A percentile compares a stretch with the other conserved stretches of the same genome.
phyloP scores from a whole-genome alignment of 2,888 invertebrate species.

The Salticus scenicus region DNA sequence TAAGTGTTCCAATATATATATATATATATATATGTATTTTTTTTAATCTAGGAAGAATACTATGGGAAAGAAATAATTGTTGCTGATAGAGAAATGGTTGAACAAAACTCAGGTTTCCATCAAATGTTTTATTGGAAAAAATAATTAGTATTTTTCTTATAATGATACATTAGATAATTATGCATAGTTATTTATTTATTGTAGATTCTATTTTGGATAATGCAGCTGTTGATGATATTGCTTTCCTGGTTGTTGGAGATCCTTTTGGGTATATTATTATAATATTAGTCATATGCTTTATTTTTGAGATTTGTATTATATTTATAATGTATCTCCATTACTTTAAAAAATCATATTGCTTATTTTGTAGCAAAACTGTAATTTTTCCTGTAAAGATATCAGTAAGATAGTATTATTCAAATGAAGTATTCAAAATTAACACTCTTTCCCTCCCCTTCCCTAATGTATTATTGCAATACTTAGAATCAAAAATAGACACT shows the following conservation, averaged over 20 bases:
- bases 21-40: too few relatives aligned
- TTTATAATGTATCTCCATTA: too few relatives aligned
- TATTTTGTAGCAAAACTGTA: background rate
- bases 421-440: too few relatives aligned
- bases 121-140: background rate
- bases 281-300: background rate
- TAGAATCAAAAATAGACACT: too few relatives aligned
- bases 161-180: background rate
- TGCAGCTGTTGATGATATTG: constrained; percentile 85
- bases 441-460: too few relatives aligned
- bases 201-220: constrained; percentile 86
- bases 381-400: too few relatives aligned
- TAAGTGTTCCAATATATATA: too few relatives aligned
- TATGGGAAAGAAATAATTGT: constrained; percentile 88
- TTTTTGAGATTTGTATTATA: too few relatives aligned
- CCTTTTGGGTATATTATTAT: constrained; percentile 83
- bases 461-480: too few relatives aligned
- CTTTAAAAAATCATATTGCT: too few relatives aligned
- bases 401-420: too few relatives aligned
- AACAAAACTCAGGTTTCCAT: constrained; percentile 82
- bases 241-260: constrained; percentile 95
- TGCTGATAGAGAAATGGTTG: constrained; percentile 96
- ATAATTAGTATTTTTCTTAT: constrained; percentile 4
- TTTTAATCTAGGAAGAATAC: constrained; percentile 85
- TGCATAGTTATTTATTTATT: constrained; percentile 56